phyloP scores from a whole-genome alignment of 1,140 invertebrate genomes.

The Drosophila ananassae region DNA sequence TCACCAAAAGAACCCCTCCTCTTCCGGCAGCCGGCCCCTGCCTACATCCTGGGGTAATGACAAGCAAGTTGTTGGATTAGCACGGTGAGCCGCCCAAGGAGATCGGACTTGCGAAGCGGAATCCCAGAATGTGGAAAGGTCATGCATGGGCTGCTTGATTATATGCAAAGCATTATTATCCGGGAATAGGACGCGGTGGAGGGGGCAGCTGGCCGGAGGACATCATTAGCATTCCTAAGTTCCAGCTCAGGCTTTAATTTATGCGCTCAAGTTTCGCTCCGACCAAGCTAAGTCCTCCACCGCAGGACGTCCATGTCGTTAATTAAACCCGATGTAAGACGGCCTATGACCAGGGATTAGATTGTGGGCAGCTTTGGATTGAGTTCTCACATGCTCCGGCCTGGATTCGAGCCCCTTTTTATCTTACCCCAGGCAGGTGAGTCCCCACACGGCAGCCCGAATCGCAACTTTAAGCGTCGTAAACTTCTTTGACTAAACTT shows the following conservation, averaged over 20 bases:
- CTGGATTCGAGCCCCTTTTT: slow-evolving; percentile 18
- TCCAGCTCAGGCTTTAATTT: slow-evolving; percentile 57
- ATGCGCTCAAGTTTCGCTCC: slow-evolving; percentile 49
- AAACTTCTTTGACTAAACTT: slow-evolving; percentile 7
- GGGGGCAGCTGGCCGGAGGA: slow-evolving; percentile 36
- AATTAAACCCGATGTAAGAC: slow-evolving; percentile 53
- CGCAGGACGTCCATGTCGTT: slow-evolving; percentile 27
- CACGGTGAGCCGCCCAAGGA: slow-evolving; percentile 53
- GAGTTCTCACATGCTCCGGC: slow-evolving; percentile 25
- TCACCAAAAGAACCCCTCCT: slow-evolving; percentile 6
- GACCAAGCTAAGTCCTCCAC: slow-evolving; percentile 32
- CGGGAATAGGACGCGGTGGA: slow-evolving; percentile 9
- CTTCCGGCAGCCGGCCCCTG: neutral
- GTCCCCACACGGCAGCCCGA: neutral
- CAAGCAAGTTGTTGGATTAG: slow-evolving; percentile 77
- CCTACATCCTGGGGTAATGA: slow-evolving; percentile 58
- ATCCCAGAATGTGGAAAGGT: slow-evolving; percentile 13
- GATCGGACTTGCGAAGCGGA: neutral
- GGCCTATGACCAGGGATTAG: slow-evolving; percentile 43
- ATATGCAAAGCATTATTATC: slow-evolving; percentile 71
- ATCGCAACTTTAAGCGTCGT: neutral
- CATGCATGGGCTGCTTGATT: slow-evolving; percentile 70
- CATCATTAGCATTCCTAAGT: slow-evolving; percentile 65
- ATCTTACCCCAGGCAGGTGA: slow-evolving; percentile 44
- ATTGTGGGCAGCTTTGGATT: slow-evolving; percentile 21